These are phyloP conservation scores for Tetragonula clypearis DNA, from an alignment of 1,140 invertebrate genomes.

Conservation along the genomic window DNA sequence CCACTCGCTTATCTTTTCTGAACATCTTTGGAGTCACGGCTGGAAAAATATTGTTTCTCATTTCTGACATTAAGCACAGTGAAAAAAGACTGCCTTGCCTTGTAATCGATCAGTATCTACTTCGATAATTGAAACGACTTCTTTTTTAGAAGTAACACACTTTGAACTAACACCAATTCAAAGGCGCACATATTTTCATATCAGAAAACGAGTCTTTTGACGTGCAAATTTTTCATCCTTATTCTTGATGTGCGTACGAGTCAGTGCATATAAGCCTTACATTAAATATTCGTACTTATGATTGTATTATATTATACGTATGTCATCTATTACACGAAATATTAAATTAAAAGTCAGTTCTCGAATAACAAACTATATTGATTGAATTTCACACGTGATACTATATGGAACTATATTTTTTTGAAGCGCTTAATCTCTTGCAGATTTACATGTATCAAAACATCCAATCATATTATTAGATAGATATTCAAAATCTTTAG, in stretches of 20 bases:
- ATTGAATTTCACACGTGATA: background rate
- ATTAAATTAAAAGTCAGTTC: constrained; percentile 19
- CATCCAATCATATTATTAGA: background rate
- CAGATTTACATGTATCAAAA: constrained; percentile 6
- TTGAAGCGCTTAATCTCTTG: background rate
- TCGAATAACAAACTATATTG: background rate
- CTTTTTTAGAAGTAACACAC: too few relatives aligned
- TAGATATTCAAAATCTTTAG: background rate
- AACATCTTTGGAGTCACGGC: too few relatives aligned
- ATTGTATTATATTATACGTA: background rate
- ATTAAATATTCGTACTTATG: constrained; percentile 9
- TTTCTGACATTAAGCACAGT: too few relatives aligned
- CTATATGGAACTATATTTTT: background rate
- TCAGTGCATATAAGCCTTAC: constrained; percentile 17
- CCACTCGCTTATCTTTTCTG: too few relatives aligned
- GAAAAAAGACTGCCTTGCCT: too few relatives aligned
- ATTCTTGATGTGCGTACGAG: constrained; percentile 27
- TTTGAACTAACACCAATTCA: too few relatives aligned
- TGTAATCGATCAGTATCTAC: too few relatives aligned
- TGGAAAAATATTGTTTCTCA: too few relatives aligned
- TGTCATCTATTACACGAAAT: constrained; percentile 15
- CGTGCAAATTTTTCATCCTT: background rate
- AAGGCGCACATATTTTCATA: too few relatives aligned
- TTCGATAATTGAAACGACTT: too few relatives aligned
- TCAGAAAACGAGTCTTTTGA: too few relatives aligned